These are phyloP conservation scores for Caretta caretta DNA, from an alignment of 2,113 vertebrate genomes.

Conservation along the genomic window DNA sequence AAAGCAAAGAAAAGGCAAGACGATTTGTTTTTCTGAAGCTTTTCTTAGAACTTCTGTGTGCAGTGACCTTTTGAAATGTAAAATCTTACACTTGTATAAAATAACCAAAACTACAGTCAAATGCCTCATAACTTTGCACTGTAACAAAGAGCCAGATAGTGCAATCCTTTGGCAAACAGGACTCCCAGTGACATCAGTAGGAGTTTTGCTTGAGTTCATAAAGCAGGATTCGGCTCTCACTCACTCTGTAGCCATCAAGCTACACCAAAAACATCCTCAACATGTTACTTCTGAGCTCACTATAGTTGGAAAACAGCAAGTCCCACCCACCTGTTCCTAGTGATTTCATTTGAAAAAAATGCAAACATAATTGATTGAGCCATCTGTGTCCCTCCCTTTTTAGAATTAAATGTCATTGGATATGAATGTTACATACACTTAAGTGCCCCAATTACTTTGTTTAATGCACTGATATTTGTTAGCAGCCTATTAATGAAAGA, in stretches of 20 bases:
- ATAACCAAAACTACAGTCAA: background rate
- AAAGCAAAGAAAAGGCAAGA: background rate
- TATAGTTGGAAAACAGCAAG: slow-evolving; percentile 36
- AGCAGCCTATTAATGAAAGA: slow-evolving; percentile 51
- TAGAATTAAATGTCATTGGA: slow-evolving; percentile 49
- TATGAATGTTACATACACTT: slow-evolving; percentile 47
- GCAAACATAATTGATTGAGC: slow-evolving; percentile 42
- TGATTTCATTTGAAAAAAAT: slow-evolving; percentile 59
- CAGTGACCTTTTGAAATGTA: slow-evolving; percentile 6
- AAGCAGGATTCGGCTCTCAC: slow-evolving; percentile 21
- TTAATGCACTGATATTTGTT: slow-evolving; percentile 54
- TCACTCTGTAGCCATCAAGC: background rate
- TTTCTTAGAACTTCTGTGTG: background rate
- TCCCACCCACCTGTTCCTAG: slow-evolving; percentile 29
- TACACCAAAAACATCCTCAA: slow-evolving; percentile 26
- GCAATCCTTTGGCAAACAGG: background rate
- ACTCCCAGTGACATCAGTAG: background rate
- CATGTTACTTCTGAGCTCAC: background rate
- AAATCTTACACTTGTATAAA: slow-evolving; percentile 12
- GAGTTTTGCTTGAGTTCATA: slow-evolving; percentile 26
- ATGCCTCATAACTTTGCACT: background rate
- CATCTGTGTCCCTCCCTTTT: slow-evolving; percentile 53
- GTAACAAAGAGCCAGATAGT: background rate
- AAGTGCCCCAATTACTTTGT: slow-evolving; percentile 42
- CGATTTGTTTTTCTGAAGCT: background rate